A percentile compares a stretch with the other conserved stretches of the same genome.
Evolutionary conservation across 2,113 vertebrate genomes (phyloP).

Genomic region (Aepyceros melampus): DNA sequence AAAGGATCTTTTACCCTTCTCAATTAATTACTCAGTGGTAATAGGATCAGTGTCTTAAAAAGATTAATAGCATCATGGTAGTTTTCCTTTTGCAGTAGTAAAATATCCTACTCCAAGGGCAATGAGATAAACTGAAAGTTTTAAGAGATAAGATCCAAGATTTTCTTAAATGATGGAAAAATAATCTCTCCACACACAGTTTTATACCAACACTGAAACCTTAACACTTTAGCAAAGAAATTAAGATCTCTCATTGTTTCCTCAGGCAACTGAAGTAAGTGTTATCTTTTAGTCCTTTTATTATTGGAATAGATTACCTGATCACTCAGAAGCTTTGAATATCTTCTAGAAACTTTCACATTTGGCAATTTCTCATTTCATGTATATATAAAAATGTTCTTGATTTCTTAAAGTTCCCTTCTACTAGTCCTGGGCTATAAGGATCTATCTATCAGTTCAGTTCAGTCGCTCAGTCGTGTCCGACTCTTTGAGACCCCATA

Average conservation of each 20-base stretch:
- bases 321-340: neutral
- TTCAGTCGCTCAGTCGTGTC: rapidly evolving
- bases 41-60: neutral
- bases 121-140: neutral
- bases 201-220: neutral
- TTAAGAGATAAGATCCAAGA: neutral
- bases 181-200: neutral
- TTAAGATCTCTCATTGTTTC: neutral
- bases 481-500: neutral
- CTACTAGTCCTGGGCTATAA: neutral
- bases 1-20: neutral
- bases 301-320: neutral
- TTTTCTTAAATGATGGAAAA: neutral
- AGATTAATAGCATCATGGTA: neutral
- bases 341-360: neutral
- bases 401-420: neutral
- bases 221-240: neutral
- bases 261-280: neutral
- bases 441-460: neutral
- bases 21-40: neutral
- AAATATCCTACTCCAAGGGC: neutral
- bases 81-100: neutral
- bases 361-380: neutral
- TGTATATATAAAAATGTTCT: neutral
- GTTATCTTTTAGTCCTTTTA: neutral